Evolutionary conservation across 1,140 invertebrate genomes (phyloP).

Genomic region (Xylocopa sonorina): DNA sequence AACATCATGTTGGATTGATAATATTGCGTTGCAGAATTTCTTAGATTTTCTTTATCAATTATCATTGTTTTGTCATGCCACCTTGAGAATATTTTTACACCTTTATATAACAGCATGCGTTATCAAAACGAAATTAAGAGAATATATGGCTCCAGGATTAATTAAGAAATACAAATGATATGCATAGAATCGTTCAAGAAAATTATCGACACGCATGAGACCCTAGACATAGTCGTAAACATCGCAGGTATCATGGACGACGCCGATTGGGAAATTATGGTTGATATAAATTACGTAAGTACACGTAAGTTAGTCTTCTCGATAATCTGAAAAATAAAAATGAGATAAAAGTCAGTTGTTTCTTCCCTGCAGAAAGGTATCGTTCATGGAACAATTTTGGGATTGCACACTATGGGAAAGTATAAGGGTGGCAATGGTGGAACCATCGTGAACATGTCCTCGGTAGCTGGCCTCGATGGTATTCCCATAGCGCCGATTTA

Average conservation of each 20-base stretch:
- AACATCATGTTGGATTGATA: too few species aligned
- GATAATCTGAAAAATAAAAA: too few species aligned
- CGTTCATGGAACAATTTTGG: conserved; percentile 75
- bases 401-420: conserved; percentile 77
- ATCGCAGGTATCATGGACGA: conserved; percentile 81
- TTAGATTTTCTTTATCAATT: too few species aligned
- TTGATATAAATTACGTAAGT: conserved; percentile 80
- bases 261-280: conserved; percentile 75
- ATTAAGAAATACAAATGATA: neutral
- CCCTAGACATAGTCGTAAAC: conserved; percentile 80
- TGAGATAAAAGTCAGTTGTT: too few species aligned
- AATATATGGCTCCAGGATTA: too few species aligned
- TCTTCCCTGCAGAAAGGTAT: conserved; percentile 75
- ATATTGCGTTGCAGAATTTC: too few species aligned
- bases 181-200: conserved; percentile 72
- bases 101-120: neutral
- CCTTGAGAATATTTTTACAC: too few species aligned
- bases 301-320: too few species aligned
- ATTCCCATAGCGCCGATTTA: conserved; percentile 82
- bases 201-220: conserved; percentile 65
- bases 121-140: neutral
- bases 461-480: conserved; percentile 69
- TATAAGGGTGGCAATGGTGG: conserved; percentile 75
- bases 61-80: too few species aligned
- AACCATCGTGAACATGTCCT: conserved; percentile 74